Percentiles rank a stretch among this genome's conserved stretches.
phyloP scores from a whole-genome alignment of 1,140 invertebrate species.

The Ostrea denselamellosa region DNA sequence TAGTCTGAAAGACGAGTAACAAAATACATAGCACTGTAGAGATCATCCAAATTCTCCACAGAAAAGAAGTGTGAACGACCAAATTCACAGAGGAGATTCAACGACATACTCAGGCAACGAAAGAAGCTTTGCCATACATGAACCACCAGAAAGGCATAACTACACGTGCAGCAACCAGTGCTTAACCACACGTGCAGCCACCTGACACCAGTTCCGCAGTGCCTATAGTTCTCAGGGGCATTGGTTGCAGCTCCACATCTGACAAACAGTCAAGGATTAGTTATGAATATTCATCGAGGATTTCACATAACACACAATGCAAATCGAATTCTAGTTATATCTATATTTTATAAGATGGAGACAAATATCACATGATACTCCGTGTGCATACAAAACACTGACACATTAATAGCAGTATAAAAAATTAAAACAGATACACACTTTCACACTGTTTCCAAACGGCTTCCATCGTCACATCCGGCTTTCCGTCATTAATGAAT shows the following conservation, averaged over 20 bases:
- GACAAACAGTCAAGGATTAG: slow-evolving; percentile 14
- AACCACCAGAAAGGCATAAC: neutral
- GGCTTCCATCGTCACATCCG: neutral
- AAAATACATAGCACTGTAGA: neutral
- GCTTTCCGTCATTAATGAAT: neutral
- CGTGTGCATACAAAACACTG: neutral
- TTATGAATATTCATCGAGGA: neutral
- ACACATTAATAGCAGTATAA: neutral
- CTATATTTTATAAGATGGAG: slow-evolving; percentile 13
- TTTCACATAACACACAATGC: neutral
- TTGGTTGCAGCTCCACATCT: slow-evolving; percentile 24
- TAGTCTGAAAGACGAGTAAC: too few species aligned
- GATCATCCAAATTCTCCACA: neutral
- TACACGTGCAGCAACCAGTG: neutral
- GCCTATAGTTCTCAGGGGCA: neutral
- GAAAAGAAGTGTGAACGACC: neutral
- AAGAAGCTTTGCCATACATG: slow-evolving; percentile 1
- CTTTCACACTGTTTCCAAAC: slow-evolving; percentile 16
- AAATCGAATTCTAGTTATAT: neutral
- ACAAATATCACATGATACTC: slow-evolving; percentile 29
- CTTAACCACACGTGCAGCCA: slow-evolving; percentile 28
- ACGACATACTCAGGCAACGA: too few species aligned
- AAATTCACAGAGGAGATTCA: neutral
- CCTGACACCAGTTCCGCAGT: slow-evolving; percentile 32
- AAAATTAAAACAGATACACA: neutral